These are phyloP conservation scores for Diachrysia chrysitis DNA, from an alignment of 2,888 invertebrate genomes.

Conservation along the genomic window DNA sequence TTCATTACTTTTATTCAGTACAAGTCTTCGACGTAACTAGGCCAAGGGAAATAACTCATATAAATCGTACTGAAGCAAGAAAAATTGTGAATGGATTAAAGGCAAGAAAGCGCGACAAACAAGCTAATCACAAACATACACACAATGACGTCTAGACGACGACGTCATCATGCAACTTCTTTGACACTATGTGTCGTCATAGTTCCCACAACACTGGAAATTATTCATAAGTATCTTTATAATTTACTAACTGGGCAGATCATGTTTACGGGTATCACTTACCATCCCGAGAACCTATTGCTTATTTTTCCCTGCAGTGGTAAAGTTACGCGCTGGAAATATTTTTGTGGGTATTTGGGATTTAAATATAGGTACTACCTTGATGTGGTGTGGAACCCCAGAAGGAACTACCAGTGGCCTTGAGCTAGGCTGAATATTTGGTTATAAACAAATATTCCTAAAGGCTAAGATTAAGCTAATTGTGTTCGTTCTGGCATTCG, in stretches of 20 bases:
- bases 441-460: constrained; percentile 41
- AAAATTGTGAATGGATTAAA: constrained; percentile 14
- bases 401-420: constrained; percentile 25
- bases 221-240: too few species aligned
- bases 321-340: too few species aligned
- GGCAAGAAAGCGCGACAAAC: constrained; percentile 10
- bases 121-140: neutral
- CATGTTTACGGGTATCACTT: too few species aligned
- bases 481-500: constrained; percentile 48
- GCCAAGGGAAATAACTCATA: constrained; percentile 20
- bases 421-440: constrained; percentile 25
- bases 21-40: constrained; percentile 10
- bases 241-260: too few species aligned
- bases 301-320: too few species aligned
- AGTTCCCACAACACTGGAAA: neutral
- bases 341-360: too few species aligned
- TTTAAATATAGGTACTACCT: too few species aligned
- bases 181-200: neutral
- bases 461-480: constrained; percentile 49
- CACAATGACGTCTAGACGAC: neutral
- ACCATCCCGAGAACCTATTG: too few species aligned
- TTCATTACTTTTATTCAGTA: constrained; percentile 10
- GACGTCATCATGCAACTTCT: too few species aligned
- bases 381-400: neutral
- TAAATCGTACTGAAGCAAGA: constrained; percentile 12